phyloP scores from a whole-genome alignment of 2,797 vertebrate species.

The Limnodromus scolopaceus region DNA sequence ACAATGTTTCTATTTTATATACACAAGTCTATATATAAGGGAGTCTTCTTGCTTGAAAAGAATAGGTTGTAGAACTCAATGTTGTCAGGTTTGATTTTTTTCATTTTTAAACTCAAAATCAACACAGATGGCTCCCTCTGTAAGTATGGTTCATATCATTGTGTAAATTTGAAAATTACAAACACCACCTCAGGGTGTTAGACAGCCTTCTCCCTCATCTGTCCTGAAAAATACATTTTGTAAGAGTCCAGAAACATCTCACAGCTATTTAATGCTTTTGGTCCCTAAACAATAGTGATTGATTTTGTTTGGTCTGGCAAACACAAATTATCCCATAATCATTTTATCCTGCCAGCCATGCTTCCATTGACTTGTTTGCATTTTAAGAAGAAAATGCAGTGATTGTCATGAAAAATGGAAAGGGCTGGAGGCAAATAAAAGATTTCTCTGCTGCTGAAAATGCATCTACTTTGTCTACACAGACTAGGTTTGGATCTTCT shows the following conservation, averaged over 20 bases:
- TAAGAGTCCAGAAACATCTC: slow-evolving; percentile 15
- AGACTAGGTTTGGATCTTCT: slow-evolving; percentile 20
- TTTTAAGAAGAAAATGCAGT: slow-evolving; percentile 65
- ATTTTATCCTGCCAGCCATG: slow-evolving; percentile 66
- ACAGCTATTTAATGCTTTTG: slow-evolving; percentile 35
- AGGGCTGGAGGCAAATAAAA: slow-evolving; percentile 47
- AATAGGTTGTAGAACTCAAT: not conserved
- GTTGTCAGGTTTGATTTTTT: not conserved
- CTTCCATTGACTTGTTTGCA: slow-evolving; percentile 50
- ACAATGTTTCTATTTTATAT: not conserved
- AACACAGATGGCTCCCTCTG: not conserved
- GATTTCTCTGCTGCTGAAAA: slow-evolving; percentile 52
- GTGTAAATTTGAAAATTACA: slow-evolving; percentile 49
- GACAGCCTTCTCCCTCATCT: not conserved
- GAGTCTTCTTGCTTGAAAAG: not conserved
- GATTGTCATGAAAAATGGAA: slow-evolving; percentile 64
- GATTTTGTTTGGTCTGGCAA: slow-evolving; percentile 73
- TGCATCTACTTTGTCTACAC: slow-evolving; percentile 39
- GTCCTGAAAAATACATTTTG: slow-evolving; percentile 31
- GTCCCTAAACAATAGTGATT: slow-evolving; percentile 66
- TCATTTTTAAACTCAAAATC: not conserved
- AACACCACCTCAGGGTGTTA: not conserved
- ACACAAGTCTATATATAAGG: not conserved
- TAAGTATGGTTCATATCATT: not conserved
- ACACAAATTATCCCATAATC: slow-evolving; percentile 71